phyloP scores from a whole-genome alignment of 2,888 invertebrate species.

The Pardosa pseudoannulata region DNA sequence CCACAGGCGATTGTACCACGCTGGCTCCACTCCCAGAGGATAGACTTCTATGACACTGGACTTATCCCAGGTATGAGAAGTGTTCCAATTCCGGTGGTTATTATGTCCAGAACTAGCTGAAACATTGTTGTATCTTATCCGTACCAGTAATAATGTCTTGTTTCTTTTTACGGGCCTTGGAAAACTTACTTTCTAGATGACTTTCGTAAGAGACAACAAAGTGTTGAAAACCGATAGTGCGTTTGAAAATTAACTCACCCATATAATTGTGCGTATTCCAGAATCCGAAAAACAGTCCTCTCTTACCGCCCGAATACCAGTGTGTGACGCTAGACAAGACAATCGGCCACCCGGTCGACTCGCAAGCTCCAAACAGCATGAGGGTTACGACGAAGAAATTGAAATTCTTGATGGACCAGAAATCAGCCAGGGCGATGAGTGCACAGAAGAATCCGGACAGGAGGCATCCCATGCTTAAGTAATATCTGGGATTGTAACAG shows the following conservation, averaged over 20 bases:
- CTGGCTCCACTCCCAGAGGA: too few species aligned
- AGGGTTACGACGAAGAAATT: slow-evolving; percentile 2
- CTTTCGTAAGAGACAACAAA: too few species aligned
- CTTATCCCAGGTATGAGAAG: too few species aligned
- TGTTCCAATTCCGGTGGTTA: too few species aligned
- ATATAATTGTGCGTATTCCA: slow-evolving; percentile 98
- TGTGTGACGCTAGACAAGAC: slow-evolving; percentile 95
- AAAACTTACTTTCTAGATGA: too few species aligned
- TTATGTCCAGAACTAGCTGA: too few species aligned
- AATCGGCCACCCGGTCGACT: slow-evolving; percentile 97
- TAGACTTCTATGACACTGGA: too few species aligned
- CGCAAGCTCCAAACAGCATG: slow-evolving; percentile 83
- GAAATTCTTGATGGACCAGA: slow-evolving; percentile 13
- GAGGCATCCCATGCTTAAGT: slow-evolving; percentile 82
- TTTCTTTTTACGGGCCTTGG: too few species aligned
- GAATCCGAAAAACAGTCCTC: slow-evolving; percentile 90
- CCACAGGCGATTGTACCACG: too few species aligned
- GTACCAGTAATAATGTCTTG: too few species aligned
- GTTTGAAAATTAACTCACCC: slow-evolving; percentile 79
- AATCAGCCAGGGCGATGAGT: slow-evolving; percentile 12
- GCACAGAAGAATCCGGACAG: slow-evolving; percentile 14
- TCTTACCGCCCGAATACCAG: slow-evolving; percentile 86
- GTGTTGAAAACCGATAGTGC: too few species aligned
- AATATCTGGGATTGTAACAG: slow-evolving; percentile 91
- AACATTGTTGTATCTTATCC: too few species aligned